Evolutionary conservation across 2,888 invertebrate species (phyloP).

Genomic region (Acheta domesticus): DNA sequence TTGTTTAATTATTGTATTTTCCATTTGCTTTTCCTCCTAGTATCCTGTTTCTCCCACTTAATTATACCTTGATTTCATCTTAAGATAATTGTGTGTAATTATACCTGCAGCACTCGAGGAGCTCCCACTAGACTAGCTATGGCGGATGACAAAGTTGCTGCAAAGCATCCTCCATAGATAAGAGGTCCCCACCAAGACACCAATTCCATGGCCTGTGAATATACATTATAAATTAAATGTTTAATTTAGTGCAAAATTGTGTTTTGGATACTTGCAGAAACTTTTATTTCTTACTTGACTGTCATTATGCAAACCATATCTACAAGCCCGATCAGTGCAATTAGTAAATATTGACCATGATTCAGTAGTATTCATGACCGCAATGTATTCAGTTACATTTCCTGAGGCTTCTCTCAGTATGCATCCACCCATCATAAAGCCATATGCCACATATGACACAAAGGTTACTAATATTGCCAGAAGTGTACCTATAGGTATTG

Average conservation of each 20-base stretch:
- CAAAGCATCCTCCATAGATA: constrained; percentile 58
- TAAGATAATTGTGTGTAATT: neutral
- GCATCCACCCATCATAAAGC: constrained; percentile 48
- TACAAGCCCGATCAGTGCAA: constrained; percentile 42
- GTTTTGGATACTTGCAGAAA: no score
- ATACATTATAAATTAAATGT: constrained; percentile 21
- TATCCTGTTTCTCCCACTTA: no score
- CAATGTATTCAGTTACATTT: constrained; percentile 40
- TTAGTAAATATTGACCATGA: constrained; percentile 43
- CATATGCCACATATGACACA: constrained; percentile 53
- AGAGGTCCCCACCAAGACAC: constrained; percentile 51
- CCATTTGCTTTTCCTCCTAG: no score
- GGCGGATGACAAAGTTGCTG: constrained; percentile 60
- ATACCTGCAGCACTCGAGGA: constrained; percentile 47
- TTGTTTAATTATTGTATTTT: no score
- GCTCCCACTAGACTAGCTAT: constrained; percentile 60
- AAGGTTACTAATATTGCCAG: constrained; percentile 55
- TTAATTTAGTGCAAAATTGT: no score
- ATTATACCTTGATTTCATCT: no score
- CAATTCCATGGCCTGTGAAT: constrained; percentile 42
- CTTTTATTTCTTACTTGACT: constrained; percentile 45
- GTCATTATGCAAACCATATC: constrained; percentile 49
- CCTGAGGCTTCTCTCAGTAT: constrained; percentile 47
- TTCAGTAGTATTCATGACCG: constrained; percentile 48
- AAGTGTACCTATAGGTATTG: constrained; percentile 57